Conservation (phyloP, 2,797 vertebrate genomes). For the Anableps anableps region DNA sequence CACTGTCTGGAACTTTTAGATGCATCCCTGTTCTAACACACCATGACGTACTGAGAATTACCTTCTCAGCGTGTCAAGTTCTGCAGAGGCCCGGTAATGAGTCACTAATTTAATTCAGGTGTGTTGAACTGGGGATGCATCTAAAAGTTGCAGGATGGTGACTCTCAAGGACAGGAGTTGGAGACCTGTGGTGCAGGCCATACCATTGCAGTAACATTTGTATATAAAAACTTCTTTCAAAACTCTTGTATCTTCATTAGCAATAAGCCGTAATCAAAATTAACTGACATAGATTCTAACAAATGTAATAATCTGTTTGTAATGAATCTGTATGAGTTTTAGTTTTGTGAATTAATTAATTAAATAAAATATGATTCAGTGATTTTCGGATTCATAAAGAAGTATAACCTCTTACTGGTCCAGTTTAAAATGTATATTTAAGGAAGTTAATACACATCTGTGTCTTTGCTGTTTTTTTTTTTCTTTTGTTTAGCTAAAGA, state of each 20-base stretch:
- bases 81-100: not conserved
- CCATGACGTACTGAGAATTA: not conserved
- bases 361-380: no score
- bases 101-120: not conserved
- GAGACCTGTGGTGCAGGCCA: not conserved
- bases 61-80: not conserved
- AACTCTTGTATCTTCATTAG: no score
- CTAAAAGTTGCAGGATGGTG: not conserved
- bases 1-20: not conserved
- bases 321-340: no score
- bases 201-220: not conserved
- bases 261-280: no score
- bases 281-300: no score
- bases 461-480: not conserved
- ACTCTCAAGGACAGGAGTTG: not conserved
- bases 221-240: not conserved
- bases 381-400: no score
- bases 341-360: no score
- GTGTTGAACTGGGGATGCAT: not conserved
- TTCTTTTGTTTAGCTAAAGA: not conserved
- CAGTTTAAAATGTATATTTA: no score
- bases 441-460: no score
- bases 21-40: not conserved
- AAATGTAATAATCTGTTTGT: no score
- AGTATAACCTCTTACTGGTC: no score